Percentiles rank a stretch among this genome's conserved stretches.
phyloP scores from a whole-genome alignment of 2,888 invertebrate species.

The Tromatobia lineatoria region DNA sequence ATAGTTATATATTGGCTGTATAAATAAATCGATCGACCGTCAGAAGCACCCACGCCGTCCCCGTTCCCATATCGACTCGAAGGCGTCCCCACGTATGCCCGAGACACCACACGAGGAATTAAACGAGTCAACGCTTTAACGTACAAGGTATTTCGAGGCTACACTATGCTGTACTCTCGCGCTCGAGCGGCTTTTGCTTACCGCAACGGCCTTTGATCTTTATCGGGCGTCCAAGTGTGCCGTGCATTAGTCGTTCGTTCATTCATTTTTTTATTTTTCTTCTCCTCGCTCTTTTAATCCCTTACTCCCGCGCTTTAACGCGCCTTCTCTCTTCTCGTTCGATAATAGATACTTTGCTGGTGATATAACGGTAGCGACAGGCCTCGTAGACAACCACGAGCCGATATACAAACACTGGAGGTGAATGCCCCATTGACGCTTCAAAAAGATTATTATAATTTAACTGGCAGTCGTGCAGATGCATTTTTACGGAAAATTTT shows the following conservation, averaged over 20 bases:
- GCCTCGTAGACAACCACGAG: neutral
- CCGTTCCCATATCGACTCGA: constrained; percentile 62
- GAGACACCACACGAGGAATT: constrained; percentile 33
- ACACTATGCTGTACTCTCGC: constrained; percentile 15
- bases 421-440: constrained; percentile 11
- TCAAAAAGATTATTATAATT: neutral
- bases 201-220: constrained; percentile 65
- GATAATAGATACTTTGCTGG: constrained; percentile 43
- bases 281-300: constrained; percentile 17
- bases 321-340: neutral
- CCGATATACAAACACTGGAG: constrained; percentile 8
- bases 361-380: constrained; percentile 47
- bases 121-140: constrained; percentile 59
- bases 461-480: neutral
- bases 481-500: neutral
- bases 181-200: constrained; percentile 55
- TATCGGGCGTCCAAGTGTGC: constrained; percentile 62
- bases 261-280: constrained; percentile 29
- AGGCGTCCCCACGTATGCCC: constrained; percentile 31
- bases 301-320: constrained; percentile 26
- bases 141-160: constrained; percentile 65
- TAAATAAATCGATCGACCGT: constrained; percentile 66
- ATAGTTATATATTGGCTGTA: constrained; percentile 33
- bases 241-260: constrained; percentile 58
- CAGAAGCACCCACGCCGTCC: constrained; percentile 62